Base-by-base conservation (phyloP, 2,797 vertebrate species). In the Rhinella marina region DNA sequence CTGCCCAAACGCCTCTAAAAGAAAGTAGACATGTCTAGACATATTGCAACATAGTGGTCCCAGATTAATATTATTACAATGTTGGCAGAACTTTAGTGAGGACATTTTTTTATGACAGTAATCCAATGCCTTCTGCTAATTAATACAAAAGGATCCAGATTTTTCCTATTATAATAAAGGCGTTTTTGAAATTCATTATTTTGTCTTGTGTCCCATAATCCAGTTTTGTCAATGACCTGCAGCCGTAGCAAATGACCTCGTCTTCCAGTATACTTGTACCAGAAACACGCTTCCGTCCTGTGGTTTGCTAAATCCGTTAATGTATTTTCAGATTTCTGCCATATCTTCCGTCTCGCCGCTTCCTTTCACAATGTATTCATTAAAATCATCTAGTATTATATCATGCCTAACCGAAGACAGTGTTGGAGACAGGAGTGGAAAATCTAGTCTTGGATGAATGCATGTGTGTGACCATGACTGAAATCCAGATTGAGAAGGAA, bases 281-380 rank as follows among this genome's bases (percentile, higher is more conserved):
- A 68, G 61, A 86, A 86, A 54, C 17, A 23, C 10, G 25, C 16
- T 72, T 73, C 61, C 73, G 16, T 88, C 73, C 11, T 86, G 79
- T 75, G 79, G 83, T 80, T 88, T 82, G 56, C 62, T 48, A 82
- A 86, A 82, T 89, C 72, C 70, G 41, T 81, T 82, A 89, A 82
- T 84, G 61, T 72, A 88, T 84, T 88, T 77, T 82, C 50, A 88
- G 13, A 78, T 41, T 56, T 77, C 59, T 86, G 62, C 62, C 79
- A 86, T 86, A 50, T 82, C 50, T 82, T 89, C 84, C 29, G 82
- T 81, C 86, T 77, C 59, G 48, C 64, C n/a, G 16, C 76, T 66
- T 81, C 77, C 57, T 64, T 77, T 25, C 12, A 32, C 72, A 66
- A 41, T 83, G 81, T 87, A 52, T 73, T 82, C 27, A 64, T 75